Evolutionary conservation across 92 coral and sea anemone species (phyloP).

Genomic region (Palythoa caribaeorum): DNA sequence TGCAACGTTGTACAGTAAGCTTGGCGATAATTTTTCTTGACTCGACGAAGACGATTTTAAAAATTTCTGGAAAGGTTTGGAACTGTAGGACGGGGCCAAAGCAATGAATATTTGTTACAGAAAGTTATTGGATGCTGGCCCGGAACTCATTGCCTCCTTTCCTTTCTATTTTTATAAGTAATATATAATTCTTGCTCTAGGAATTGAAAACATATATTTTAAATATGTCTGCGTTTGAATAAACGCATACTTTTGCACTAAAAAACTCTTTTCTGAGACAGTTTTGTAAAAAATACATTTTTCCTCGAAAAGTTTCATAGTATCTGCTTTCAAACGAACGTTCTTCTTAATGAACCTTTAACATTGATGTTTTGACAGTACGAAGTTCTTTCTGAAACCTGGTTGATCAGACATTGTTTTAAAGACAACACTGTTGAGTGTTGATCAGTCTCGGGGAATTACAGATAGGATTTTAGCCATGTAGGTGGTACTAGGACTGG

Average conservation of each 20-base stretch:
- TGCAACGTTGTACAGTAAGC: slow-evolving; percentile 21
- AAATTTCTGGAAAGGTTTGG: slow-evolving; percentile 1
- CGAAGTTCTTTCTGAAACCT: too few species aligned
- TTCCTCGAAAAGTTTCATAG: not conserved
- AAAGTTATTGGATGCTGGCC: not conserved
- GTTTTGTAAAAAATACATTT: not conserved
- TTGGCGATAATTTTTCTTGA: slow-evolving; percentile 20
- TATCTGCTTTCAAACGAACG: too few species aligned
- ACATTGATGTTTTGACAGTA: too few species aligned
- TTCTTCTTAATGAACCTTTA: too few species aligned
- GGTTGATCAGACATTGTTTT: too few species aligned
- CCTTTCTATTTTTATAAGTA: slow-evolving; percentile 28
- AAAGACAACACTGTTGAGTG: too few species aligned
- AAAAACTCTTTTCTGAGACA: not conserved
- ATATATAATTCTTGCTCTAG: not conserved
- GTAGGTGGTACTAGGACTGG: too few species aligned
- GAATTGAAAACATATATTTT: not conserved
- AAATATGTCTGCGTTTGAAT: not conserved
- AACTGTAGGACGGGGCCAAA: not conserved
- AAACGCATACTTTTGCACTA: not conserved
- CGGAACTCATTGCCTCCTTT: not conserved
- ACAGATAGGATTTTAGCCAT: too few species aligned
- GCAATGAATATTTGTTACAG: not conserved
- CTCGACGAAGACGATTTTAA: not conserved
- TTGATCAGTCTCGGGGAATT: too few species aligned